These are phyloP conservation scores for Orestias chungarensis DNA, from an alignment of 2,797 vertebrate genomes.

Conservation along the genomic window DNA sequence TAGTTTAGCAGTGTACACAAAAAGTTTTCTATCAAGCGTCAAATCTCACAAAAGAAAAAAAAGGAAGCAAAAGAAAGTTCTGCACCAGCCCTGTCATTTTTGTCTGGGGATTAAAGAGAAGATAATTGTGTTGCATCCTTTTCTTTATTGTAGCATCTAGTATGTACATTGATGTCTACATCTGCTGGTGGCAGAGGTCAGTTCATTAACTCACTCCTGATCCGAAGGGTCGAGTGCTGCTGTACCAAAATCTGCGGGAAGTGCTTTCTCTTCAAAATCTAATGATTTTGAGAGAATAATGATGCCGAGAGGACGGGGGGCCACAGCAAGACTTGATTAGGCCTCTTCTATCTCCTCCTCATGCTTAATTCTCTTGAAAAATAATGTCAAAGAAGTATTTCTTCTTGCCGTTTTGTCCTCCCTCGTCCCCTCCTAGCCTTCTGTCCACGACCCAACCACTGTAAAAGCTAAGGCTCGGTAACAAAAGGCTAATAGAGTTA, in stretches of 20 bases:
- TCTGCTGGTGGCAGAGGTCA: conserved; percentile 48
- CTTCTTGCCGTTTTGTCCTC: conserved; percentile 73
- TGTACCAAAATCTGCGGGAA: conserved; percentile 40
- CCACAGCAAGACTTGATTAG: conserved; percentile 42
- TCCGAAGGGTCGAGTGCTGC: conserved; percentile 28
- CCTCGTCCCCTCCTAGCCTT: conserved; percentile 26
- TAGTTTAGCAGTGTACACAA: conserved; percentile 6
- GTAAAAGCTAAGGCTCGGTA: conserved; percentile 72
- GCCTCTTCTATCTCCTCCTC: conserved; percentile 60
- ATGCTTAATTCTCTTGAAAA: conserved; percentile 70
- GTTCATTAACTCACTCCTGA: conserved; percentile 62
- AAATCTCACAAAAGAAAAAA: conserved; percentile 12
- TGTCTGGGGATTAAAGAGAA: conserved; percentile 39
- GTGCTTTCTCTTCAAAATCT: conserved; percentile 67
- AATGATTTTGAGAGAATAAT: conserved; percentile 75
- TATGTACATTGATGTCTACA: conserved; percentile 25
- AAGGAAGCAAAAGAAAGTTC: conserved; percentile 28
- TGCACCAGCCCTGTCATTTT: conserved; percentile 20
- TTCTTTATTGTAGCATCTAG: conserved; percentile 35
- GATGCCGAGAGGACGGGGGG: conserved; percentile 47
- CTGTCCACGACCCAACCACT: conserved; percentile 59
- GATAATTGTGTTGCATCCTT: conserved; percentile 23
- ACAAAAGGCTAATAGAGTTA: conserved; percentile 81
- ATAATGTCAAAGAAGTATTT: conserved; percentile 68
- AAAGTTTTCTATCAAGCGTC: too few species aligned